Base-by-base conservation (phyloP, 2,888 invertebrate genomes). In the Lutraria lutraria region DNA sequence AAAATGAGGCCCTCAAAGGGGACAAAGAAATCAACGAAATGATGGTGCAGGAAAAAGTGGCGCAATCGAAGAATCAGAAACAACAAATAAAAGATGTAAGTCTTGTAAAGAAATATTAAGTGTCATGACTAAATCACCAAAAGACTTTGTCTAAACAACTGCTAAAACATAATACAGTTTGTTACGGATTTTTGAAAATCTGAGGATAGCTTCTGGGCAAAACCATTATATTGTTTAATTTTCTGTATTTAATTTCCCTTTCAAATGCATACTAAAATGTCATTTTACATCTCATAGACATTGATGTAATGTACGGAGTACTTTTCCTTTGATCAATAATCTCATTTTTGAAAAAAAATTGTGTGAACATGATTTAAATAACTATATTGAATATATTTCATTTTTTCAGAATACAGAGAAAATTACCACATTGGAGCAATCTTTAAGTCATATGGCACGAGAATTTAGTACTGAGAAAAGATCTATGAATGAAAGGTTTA, bases 31-130 rank as follows among this genome's bases (percentile, higher is more conserved):
- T 96, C 29, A 95, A 95, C 63, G 95, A 95, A 25, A 91, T 95
- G 92, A 94, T 96, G 93, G 95, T 96, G 0, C 95, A 96, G 83
- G 96, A 96, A 86, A 96, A 96, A 92, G 94, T 96, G 8, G 90
- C 93, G 10, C 95, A 96, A 85, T 88, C 91, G 80, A 95, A 95
- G 84, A 93, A 95, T 52, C 95, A 96, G 90, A 96, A 96, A 90
- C 93, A 95, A 84, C 89, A 91, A 19, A 94, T 96, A 16, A 95
- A 94, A 93, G 94, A 96, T 94, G 96, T 96, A 89, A 89, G 91
- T 82, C 8, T 53, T n/a, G 25, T n/a, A 8, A 12, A 12, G 12
- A 68, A 10, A 68, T n/a, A n/a, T n/a, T n/a, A 25, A 4, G 43
- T 43, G 8, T 43, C 8, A 43, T 43, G 43, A 43, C 43, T 43